These are phyloP conservation scores for Nemoura dubitans DNA, from an alignment of 2,888 invertebrate species.

Conservation along the genomic window DNA sequence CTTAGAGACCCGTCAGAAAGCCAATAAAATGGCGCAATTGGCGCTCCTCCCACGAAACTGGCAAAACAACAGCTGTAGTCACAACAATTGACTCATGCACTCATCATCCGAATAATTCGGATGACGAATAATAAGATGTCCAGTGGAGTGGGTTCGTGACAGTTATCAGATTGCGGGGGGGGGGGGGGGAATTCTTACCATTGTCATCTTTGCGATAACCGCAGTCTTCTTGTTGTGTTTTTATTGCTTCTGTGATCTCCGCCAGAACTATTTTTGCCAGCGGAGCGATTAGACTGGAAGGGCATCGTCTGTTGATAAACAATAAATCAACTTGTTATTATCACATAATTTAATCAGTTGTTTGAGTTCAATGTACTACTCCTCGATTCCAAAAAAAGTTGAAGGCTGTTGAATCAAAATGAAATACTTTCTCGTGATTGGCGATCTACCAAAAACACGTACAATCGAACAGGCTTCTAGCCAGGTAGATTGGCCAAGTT, in stretches of 20 bases:
- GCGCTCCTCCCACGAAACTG: background rate
- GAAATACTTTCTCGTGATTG: no score
- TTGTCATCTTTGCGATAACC: slow-evolving; percentile 71
- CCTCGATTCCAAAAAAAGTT: background rate
- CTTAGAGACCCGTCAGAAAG: background rate
- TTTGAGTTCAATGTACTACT: background rate
- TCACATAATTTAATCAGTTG: slow-evolving; percentile 29
- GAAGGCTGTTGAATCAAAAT: background rate
- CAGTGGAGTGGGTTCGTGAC: background rate
- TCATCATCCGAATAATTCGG: background rate
- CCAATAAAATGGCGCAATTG: background rate
- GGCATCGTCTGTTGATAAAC: slow-evolving; percentile 72
- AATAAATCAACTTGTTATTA: slow-evolving; percentile 46
- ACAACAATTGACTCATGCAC: background rate
- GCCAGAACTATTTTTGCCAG: slow-evolving; percentile 74
- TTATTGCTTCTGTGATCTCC: slow-evolving; percentile 71
- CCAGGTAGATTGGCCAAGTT: no score
- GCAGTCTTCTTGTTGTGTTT: slow-evolving; percentile 71
- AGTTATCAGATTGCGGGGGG: background rate
- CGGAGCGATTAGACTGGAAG: slow-evolving; percentile 72
- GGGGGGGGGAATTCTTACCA: slow-evolving; percentile 60
- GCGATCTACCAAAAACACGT: no score
- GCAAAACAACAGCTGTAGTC: background rate
- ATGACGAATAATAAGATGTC: background rate
- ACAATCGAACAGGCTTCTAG: no score